phyloP scores from a whole-genome alignment of 2,888 invertebrate genomes.

The Apamea epomidion region DNA sequence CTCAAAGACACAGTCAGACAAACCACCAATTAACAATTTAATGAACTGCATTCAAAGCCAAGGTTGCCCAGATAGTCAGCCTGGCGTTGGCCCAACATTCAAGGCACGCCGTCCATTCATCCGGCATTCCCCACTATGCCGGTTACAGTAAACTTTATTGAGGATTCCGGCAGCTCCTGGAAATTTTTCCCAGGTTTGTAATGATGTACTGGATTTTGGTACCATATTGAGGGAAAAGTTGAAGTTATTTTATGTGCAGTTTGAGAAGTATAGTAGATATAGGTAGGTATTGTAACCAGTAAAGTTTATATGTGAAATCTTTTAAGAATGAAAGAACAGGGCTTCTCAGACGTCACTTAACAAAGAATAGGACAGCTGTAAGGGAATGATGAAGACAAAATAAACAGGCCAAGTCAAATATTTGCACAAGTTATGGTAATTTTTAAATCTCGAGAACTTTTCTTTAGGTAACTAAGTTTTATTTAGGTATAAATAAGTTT shows the following conservation, averaged over 20 bases:
- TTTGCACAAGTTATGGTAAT: background rate
- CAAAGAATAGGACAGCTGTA: background rate
- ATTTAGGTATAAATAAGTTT: too few relatives aligned
- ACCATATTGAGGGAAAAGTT: background rate
- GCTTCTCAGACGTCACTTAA: too few relatives aligned
- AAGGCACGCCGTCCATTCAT: conserved; percentile 46
- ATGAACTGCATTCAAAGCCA: conserved; percentile 41
- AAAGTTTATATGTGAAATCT: background rate
- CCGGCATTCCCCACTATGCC: conserved; percentile 38
- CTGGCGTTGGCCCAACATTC: conserved; percentile 58
- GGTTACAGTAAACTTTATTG: conserved; percentile 23
- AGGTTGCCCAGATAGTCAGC: conserved; percentile 15
- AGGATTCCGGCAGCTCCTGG: background rate
- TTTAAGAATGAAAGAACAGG: background rate
- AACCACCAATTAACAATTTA: conserved; percentile 24
- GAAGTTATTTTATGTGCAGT: background rate
- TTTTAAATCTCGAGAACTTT: background rate
- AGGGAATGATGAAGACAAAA: background rate
- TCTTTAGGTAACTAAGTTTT: too few relatives aligned
- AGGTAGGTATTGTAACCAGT: too few relatives aligned
- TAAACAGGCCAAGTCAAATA: background rate
- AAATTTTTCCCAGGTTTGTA: background rate
- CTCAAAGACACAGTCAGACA: background rate
- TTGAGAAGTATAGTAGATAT: background rate
- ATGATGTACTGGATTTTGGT: background rate